Conservation (phyloP, 2,888 invertebrate genomes). For the Dicroscelio sp. region DNA sequence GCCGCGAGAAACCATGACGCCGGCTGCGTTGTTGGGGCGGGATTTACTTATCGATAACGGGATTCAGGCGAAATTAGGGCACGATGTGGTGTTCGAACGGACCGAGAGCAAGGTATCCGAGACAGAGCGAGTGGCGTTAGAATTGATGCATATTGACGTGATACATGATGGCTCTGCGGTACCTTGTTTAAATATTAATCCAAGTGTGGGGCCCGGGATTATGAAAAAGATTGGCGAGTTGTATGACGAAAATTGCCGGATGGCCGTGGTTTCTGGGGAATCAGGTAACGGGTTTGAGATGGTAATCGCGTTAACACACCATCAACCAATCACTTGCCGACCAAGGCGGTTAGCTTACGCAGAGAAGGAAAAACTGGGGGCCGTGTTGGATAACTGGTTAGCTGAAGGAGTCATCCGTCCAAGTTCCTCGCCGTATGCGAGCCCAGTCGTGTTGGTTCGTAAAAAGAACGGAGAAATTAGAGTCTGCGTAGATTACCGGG, state of each 20-base stretch:
- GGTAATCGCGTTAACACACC: background rate
- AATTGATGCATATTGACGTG: slow-evolving; percentile 30
- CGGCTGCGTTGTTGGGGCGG: background rate
- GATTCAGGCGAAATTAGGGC: background rate
- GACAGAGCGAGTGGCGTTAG: background rate
- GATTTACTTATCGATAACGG: background rate
- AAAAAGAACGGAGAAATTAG: slow-evolving; percentile 26
- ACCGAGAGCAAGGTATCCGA: background rate
- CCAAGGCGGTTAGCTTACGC: slow-evolving; percentile 12
- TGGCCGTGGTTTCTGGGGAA: background rate
- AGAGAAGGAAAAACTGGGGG: background rate
- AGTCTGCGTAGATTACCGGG: slow-evolving; percentile 10
- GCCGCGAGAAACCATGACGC: slow-evolving; percentile 22
- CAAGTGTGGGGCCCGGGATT: background rate
- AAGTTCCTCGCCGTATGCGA: slow-evolving; percentile 24
- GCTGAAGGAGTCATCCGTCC: slow-evolving; percentile 4
- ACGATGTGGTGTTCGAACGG: background rate
- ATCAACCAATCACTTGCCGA: slow-evolving; percentile 35
- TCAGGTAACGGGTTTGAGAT: slow-evolving; percentile 25
- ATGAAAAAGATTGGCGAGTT: background rate
- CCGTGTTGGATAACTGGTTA: slow-evolving; percentile 4
- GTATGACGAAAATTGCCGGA: background rate
- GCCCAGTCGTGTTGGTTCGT: slow-evolving; percentile 15
- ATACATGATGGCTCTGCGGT: too few species aligned
- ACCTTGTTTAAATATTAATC: slow-evolving; percentile 3